phyloP scores from a whole-genome alignment of 2,113 vertebrate genomes.

The Xyrauchen texanus region DNA sequence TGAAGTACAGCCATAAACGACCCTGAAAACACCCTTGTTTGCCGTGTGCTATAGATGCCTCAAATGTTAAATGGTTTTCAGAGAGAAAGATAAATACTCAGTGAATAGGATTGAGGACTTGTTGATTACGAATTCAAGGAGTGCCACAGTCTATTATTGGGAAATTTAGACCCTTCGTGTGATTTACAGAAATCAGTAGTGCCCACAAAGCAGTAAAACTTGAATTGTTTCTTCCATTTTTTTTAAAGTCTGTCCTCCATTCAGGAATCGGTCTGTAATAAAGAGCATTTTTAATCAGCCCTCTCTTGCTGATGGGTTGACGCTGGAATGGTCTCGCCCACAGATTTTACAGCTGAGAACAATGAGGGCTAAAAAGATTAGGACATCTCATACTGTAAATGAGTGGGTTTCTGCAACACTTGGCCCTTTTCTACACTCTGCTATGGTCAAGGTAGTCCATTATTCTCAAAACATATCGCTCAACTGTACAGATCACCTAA shows the following conservation, averaged over 20 bases:
- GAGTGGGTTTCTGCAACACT: slow-evolving; percentile 1
- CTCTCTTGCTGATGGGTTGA: slow-evolving; percentile 77
- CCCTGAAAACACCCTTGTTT: background rate
- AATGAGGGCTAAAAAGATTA: slow-evolving; percentile 50
- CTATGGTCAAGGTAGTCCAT: background rate
- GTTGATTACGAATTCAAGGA: slow-evolving; percentile 77
- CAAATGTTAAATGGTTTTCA: background rate
- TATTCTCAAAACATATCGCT: slow-evolving; percentile 40
- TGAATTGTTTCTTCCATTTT: slow-evolving; percentile 82
- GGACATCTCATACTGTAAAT: slow-evolving; percentile 43
- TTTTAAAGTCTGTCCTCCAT: slow-evolving; percentile 80
- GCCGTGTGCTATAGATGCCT: background rate
- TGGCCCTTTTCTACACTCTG: slow-evolving; percentile 10
- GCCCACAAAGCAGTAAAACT: slow-evolving; percentile 80
- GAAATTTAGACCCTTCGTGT: slow-evolving; percentile 77
- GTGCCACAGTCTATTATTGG: slow-evolving; percentile 74
- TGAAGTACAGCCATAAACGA: too few relatives aligned
- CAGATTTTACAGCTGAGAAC: slow-evolving; percentile 62
- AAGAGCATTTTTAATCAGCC: slow-evolving; percentile 82
- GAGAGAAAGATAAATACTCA: slow-evolving; percentile 61
- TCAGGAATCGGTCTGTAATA: slow-evolving; percentile 78
- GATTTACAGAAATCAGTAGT: slow-evolving; percentile 82
- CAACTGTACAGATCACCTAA: slow-evolving; percentile 30
- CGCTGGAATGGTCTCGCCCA: slow-evolving; percentile 70
- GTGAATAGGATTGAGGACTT: slow-evolving; percentile 58